Percentiles rank a stretch among this genome's conserved stretches.
Conservation (phyloP, 37 sponge, comb jelly and placozoan species). For the Amphimedon queenslandica region DNA sequence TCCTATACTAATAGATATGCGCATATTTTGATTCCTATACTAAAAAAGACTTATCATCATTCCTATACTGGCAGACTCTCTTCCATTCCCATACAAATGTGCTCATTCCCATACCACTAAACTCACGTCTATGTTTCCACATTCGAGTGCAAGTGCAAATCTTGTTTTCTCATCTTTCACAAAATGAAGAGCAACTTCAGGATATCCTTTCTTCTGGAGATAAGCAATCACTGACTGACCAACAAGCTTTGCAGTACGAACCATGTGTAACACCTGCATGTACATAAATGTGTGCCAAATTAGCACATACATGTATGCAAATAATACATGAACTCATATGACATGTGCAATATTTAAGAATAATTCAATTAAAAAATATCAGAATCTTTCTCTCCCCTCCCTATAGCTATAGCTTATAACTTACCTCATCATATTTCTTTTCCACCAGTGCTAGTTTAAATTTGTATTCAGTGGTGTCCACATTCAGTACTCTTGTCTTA, state of each 20-base stretch:
- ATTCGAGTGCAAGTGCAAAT: slow-evolving; percentile 91
- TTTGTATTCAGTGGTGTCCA: slow-evolving; percentile 95
- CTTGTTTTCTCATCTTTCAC: slow-evolving; percentile 95
- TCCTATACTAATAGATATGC: too few relatives aligned
- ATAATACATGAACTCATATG: background rate
- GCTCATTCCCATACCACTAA: too few relatives aligned
- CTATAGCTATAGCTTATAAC: too few relatives aligned
- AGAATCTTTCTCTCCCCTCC: background rate
- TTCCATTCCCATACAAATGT: too few relatives aligned
- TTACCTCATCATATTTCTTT: slow-evolving; percentile 93
- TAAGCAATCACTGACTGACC: slow-evolving; percentile 97
- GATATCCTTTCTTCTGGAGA: slow-evolving; percentile 97
- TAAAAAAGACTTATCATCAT: too few relatives aligned
- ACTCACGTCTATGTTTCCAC: slow-evolving; percentile 97
- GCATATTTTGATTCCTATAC: too few relatives aligned
- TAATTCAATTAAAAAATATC: background rate
- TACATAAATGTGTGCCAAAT: too few relatives aligned
- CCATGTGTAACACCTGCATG: slow-evolving; percentile 99
- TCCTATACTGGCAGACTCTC: too few relatives aligned
- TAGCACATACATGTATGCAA: background rate
- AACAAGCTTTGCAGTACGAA: slow-evolving; percentile 83
- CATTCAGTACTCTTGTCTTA: slow-evolving; percentile 78
- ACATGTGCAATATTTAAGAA: background rate
- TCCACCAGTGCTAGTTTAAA: slow-evolving; percentile 97
- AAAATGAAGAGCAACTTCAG: slow-evolving; percentile 98